A percentile compares a stretch with the other conserved stretches of the same genome.
Conservation (phyloP, 1,140 invertebrate genomes). For the Drosophila ogumai region DNA sequence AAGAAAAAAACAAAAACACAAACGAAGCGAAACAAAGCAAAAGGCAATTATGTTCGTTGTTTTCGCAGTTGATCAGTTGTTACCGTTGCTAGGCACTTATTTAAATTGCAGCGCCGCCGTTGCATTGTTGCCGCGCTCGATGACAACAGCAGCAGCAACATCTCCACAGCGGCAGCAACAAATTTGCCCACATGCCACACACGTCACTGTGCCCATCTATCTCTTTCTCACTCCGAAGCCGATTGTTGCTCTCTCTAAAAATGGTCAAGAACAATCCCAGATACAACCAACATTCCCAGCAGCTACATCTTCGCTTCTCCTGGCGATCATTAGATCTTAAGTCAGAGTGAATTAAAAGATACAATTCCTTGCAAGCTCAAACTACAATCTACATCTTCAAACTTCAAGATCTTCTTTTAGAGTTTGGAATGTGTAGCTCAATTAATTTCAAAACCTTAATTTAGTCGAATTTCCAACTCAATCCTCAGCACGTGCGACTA, state of each 20-base stretch:
- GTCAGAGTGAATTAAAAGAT: slow-evolving; percentile 9
- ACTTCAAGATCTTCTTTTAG: neutral
- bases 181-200: slow-evolving; percentile 74
- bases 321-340: slow-evolving; percentile 3
- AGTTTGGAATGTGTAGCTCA: slow-evolving; percentile 4
- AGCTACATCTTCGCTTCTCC: slow-evolving; percentile 12
- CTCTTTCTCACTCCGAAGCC: slow-evolving; percentile 18
- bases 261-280: slow-evolving; percentile 37
- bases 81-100: slow-evolving; percentile 64
- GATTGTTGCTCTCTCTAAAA: slow-evolving; percentile 27
- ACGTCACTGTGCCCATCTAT: slow-evolving; percentile 53
- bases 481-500: slow-evolving; percentile 24
- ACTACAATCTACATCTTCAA: neutral
- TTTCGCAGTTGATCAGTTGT: slow-evolving; percentile 25
- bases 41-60: slow-evolving; percentile 63
- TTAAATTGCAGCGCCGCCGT: slow-evolving; percentile 66
- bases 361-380: neutral
- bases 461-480: slow-evolving; percentile 1
- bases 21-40: slow-evolving; percentile 55
- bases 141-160: slow-evolving; percentile 30
- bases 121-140: slow-evolving; percentile 49
- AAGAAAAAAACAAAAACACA: slow-evolving; percentile 1
- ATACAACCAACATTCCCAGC: slow-evolving; percentile 16
- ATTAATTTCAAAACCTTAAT: slow-evolving; percentile 1
- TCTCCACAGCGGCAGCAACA: slow-evolving; percentile 41